phyloP scores from a whole-genome alignment of 2,888 invertebrate species.

The Scaptomyza reducta region DNA sequence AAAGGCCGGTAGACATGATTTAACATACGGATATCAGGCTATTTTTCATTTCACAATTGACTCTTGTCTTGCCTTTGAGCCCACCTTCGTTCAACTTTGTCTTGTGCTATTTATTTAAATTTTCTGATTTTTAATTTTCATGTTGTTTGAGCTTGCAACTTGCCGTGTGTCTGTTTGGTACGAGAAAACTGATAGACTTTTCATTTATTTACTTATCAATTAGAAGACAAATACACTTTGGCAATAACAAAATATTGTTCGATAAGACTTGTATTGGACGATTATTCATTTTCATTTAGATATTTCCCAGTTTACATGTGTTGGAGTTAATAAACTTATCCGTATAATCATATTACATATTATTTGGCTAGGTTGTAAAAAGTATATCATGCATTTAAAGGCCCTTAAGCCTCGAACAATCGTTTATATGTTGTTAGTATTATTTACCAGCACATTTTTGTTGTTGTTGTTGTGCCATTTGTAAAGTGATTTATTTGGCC shows the following conservation, averaged over 20 bases:
- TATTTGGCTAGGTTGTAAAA: no score
- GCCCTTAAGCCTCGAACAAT: constrained; percentile 7
- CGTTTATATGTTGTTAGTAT: constrained; percentile 28
- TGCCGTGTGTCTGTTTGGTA: background rate
- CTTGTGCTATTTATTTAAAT: background rate
- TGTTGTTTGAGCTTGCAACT: background rate
- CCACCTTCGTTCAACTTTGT: constrained; percentile 3
- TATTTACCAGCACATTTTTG: constrained; percentile 31
- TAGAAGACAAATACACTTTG: constrained; percentile 2
- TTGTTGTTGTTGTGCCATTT: constrained; percentile 41
- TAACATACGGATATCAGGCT: constrained; percentile 73
- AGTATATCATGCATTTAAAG: background rate
- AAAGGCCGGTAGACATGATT: constrained; percentile 36
- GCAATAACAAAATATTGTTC: background rate
- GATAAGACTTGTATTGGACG: background rate
- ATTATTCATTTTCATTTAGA: background rate
- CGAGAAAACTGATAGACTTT: background rate
- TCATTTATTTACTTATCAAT: constrained; percentile 19
- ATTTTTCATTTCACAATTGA: constrained; percentile 77
- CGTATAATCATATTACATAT: no score
- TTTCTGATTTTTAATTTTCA: constrained; percentile 18
- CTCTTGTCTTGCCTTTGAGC: constrained; percentile 44
- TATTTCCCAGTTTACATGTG: background rate
- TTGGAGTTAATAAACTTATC: background rate
- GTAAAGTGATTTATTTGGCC: constrained; percentile 59